Conservation (phyloP, 2,797 vertebrate species). For the Bucorvus abyssinicus region DNA sequence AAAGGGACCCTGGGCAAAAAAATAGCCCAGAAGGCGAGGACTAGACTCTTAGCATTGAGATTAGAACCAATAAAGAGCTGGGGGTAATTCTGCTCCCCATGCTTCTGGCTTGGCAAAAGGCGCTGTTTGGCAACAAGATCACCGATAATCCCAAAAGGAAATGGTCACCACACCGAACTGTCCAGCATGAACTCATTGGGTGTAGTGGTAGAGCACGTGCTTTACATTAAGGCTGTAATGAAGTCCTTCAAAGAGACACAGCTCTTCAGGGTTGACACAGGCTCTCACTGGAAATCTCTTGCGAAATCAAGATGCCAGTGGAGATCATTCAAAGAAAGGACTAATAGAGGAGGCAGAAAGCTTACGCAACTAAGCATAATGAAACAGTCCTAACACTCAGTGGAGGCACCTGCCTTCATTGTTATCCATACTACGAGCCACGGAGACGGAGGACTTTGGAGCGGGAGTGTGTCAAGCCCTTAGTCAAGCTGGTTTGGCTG, state of each 20-base stretch:
- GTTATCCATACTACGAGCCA: neutral
- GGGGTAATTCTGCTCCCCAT: neutral
- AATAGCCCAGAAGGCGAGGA: neutral
- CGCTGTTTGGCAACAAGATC: constrained; percentile 51
- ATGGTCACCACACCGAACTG: neutral
- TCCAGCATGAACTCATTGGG: neutral
- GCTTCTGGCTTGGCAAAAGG: constrained; percentile 44
- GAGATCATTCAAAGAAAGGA: neutral
- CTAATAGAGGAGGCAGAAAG: neutral
- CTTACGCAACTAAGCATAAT: neutral
- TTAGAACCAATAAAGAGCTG: neutral
- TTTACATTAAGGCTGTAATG: constrained; percentile 37
- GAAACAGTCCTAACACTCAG: neutral
- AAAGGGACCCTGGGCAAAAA: neutral
- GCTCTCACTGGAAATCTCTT: constrained; percentile 2
- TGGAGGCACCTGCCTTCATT: neutral
- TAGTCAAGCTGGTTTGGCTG: constrained; percentile 66
- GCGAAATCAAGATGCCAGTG: neutral
- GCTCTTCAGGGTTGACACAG: neutral
- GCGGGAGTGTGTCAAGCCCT: constrained; percentile 51
- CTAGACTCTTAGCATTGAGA: neutral
- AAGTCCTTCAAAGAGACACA: constrained; percentile 1
- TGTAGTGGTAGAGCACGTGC: neutral
- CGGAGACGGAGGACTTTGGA: constrained; percentile 23
- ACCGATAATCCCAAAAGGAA: constrained; percentile 3